phyloP scores from a whole-genome alignment of 2,888 invertebrate genomes.

The Pemphredon lugubris region DNA sequence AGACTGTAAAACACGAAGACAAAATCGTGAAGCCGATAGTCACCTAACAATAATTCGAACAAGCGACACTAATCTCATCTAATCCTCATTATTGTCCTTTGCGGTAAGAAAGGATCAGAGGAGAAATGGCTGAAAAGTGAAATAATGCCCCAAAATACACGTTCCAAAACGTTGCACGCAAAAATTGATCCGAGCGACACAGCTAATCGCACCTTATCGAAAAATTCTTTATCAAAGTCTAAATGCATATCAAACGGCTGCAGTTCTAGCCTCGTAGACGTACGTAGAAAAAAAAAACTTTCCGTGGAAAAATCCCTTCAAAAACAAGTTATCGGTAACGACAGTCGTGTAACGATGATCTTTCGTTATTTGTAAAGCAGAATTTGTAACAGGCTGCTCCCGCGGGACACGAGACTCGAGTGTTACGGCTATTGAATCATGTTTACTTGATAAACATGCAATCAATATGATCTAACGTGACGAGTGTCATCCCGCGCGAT shows the following conservation, averaged over 20 bases:
- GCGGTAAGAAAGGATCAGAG: too few species aligned
- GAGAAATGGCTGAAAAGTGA: constrained; percentile 35
- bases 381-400: constrained; percentile 17
- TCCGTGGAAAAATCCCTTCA: constrained; percentile 42
- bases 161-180: constrained; percentile 32
- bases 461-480: constrained; percentile 59
- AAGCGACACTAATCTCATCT: too few species aligned
- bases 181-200: constrained; percentile 30
- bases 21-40: too few species aligned
- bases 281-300: constrained; percentile 58
- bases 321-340: constrained; percentile 39
- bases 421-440: constrained; percentile 67
- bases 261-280: constrained; percentile 44
- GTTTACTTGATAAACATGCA: constrained; percentile 71
- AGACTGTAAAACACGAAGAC: too few species aligned
- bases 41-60: too few species aligned
- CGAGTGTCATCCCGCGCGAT: constrained; percentile 38
- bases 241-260: constrained; percentile 61
- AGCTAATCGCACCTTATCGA: constrained; percentile 24
- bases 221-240: constrained; percentile 61
- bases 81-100: too few species aligned
- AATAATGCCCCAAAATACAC: constrained; percentile 69
- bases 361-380: constrained; percentile 21
- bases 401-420: constrained; percentile 41
- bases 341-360: constrained; percentile 41